A percentile compares a stretch with the other conserved stretches of the same genome.
Evolutionary conservation across 2,888 invertebrate species (phyloP).

Genomic region (Minunthozetes semirufus): DNA sequence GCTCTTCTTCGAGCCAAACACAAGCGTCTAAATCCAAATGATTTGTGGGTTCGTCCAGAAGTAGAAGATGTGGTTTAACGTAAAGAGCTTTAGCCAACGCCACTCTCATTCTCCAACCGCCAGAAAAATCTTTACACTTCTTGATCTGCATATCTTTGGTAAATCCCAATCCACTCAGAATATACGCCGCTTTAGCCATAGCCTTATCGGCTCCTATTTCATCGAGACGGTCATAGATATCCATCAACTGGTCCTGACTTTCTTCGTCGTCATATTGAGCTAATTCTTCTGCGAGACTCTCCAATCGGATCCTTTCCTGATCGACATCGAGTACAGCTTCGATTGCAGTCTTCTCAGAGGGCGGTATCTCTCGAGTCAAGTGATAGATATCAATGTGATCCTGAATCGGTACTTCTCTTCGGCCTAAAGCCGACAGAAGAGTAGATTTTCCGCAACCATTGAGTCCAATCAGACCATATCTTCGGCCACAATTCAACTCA

Average conservation of each 20-base stretch:
- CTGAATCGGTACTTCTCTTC: conserved; percentile 88
- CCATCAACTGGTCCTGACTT: conserved; percentile 90
- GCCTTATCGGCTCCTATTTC: conserved; percentile 94
- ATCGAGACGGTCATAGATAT: conserved; percentile 93
- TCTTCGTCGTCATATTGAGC: conserved; percentile 81
- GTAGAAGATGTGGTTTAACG: conserved; percentile 54
- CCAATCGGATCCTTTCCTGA: conserved; percentile 79
- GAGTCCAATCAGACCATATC: conserved; percentile 93
- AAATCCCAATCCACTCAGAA: conserved; percentile 94
- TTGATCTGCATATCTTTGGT: conserved; percentile 59
- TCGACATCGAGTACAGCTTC: conserved; percentile 98
- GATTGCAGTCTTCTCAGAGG: conserved; percentile 92
- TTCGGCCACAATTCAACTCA: conserved; percentile 92
- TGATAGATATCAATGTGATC: conserved; percentile 96
- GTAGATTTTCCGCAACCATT: conserved; percentile 99
- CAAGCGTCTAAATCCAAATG: conserved; percentile 80
- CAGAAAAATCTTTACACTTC: conserved; percentile 61
- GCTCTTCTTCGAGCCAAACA: conserved; percentile 97
- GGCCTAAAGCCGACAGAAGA: conserved; percentile 78
- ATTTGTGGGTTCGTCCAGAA: conserved; percentile 57
- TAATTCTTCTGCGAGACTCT: conserved; percentile 82
- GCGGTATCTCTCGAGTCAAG: conserved; percentile 92
- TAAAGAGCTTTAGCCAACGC: conserved; percentile 55
- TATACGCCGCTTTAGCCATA: conserved; percentile 84
- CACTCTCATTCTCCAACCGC: conserved; percentile 60